Conservation (phyloP, 1,140 invertebrate species). For the Lasioglossum albipes region DNA sequence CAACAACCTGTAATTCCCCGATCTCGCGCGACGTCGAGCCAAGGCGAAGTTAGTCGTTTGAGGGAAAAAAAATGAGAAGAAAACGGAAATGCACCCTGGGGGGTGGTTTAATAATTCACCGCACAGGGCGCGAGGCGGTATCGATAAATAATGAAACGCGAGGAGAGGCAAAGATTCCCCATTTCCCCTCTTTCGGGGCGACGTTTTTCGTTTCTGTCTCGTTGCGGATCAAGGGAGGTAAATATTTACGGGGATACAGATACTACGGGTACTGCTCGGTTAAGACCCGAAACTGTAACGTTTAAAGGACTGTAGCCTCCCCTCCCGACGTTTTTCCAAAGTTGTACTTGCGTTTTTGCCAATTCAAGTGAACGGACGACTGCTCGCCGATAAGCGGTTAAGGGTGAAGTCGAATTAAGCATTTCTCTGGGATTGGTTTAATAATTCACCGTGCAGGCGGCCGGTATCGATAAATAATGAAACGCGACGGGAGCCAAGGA, state of each 20-base stretch:
- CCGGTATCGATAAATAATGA: slow-evolving; percentile 35
- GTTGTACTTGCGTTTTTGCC: no score
- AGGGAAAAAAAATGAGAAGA: no score
- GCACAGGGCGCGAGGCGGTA: not conserved
- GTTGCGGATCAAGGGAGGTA: not conserved
- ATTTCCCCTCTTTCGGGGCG: slow-evolving; percentile 5
- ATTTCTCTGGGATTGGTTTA: not conserved
- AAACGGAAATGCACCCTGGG: slow-evolving; percentile 5
- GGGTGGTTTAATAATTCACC: slow-evolving; percentile 31
- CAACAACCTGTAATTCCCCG: not conserved
- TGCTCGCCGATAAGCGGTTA: no score
- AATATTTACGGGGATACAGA: slow-evolving; percentile 34
- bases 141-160: slow-evolving; percentile 22
- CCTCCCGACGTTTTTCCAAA: no score
- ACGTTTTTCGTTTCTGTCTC: slow-evolving; percentile 12
- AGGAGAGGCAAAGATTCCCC: not conserved
- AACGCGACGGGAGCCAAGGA: not conserved
- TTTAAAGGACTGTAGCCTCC: no score
- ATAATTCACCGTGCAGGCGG: slow-evolving; percentile 14
- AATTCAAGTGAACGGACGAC: no score
- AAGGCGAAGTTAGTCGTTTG: not conserved
- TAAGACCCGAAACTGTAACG: no score
- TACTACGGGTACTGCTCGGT: no score
- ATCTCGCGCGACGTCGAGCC: not conserved
- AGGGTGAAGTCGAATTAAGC: no score